Base-by-base conservation (phyloP, 2,113 vertebrate species). In the Grus americana region DNA sequence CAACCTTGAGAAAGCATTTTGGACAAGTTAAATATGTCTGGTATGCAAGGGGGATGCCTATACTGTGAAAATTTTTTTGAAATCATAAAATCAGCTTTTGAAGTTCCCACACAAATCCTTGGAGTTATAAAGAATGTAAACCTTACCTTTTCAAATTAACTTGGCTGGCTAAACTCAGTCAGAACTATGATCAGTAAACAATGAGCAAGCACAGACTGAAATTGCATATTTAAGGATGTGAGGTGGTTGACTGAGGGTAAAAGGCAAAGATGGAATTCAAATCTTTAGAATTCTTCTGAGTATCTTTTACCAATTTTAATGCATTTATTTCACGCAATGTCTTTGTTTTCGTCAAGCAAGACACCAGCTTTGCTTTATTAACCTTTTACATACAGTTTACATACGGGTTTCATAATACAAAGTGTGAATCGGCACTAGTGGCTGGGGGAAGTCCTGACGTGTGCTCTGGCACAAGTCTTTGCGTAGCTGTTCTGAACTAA, bases 291-390 rank as follows among this genome's bases (percentile, higher is more conserved):
- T 50, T 5, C 12, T 83, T 67, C 40, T 70, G 16, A 11, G 24
- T 71, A 5, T 46, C 24, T 80, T 90, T 82, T 44, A 81, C 11
- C 9, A 44, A 6, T 72, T 65, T 57, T 59, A 83, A 72, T 40
- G 12, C 15, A 32, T 75, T 79, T 75, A 19, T 91, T 80, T 81
- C 59, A 91, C 88, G 84, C 11, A 78, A 49, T 73, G 57, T 63
- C 59, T 90, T 95, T 92, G 27, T 65, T 87, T 38, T 90, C 80
- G 92, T 89, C 91, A 97, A 97, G 55, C 86, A 97, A 92, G 58
- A 75, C 18, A 42, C 71, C 50, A 95, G 44, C 21, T 96, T 95
- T 90, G 81, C 61, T 73, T 47, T 73, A n/a, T 75, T 86, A 93
- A 90, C 36, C 71, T 79, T 86, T 92, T 88, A 38, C 19, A 23